Conservation (phyloP, 2,888 invertebrate genomes). For the Drosophila hamatofila region DNA sequence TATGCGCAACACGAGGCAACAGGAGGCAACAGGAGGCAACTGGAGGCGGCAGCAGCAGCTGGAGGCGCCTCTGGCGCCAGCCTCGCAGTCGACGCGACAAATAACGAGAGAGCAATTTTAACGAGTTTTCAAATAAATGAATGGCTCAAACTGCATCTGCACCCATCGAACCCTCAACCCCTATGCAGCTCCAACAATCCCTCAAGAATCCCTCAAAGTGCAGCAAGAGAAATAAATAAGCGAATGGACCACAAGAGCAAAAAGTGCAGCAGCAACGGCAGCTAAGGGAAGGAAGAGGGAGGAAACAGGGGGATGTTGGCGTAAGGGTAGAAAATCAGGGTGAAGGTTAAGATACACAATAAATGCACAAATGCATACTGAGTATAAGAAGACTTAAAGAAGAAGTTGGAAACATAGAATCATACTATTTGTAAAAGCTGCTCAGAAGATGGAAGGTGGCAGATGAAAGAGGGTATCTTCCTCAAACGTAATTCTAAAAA, state of each 20-base stretch:
- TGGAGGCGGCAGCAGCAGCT: slow-evolving; percentile 10
- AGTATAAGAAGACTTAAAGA: neutral
- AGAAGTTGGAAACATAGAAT: neutral
- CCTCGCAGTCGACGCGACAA: slow-evolving; percentile 26
- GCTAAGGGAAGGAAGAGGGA: neutral
- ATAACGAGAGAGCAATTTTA: slow-evolving; percentile 60
- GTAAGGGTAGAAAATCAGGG: slow-evolving; percentile 5
- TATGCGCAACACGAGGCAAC: slow-evolving; percentile 59
- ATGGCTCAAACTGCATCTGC: slow-evolving; percentile 1
- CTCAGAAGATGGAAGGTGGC: neutral
- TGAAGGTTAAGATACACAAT: slow-evolving; percentile 24
- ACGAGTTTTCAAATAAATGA: slow-evolving; percentile 50
- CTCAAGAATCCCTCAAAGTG: slow-evolving; percentile 35
- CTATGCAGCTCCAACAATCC: neutral
- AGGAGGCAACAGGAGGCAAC: slow-evolving; percentile 12
- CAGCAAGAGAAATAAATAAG: slow-evolving; percentile 34
- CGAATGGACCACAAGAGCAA: slow-evolving; percentile 4
- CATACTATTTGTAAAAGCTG: no score
- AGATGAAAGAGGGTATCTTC: neutral
- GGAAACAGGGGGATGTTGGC: neutral
- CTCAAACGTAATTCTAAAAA: neutral
- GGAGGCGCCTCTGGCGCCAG: slow-evolving; percentile 36
- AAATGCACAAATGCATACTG: neutral
- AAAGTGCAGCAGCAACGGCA: neutral
- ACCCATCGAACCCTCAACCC: neutral